Conservation (phyloP, 1,140 invertebrate genomes). For the Meloidogyne chitwoodi region DNA sequence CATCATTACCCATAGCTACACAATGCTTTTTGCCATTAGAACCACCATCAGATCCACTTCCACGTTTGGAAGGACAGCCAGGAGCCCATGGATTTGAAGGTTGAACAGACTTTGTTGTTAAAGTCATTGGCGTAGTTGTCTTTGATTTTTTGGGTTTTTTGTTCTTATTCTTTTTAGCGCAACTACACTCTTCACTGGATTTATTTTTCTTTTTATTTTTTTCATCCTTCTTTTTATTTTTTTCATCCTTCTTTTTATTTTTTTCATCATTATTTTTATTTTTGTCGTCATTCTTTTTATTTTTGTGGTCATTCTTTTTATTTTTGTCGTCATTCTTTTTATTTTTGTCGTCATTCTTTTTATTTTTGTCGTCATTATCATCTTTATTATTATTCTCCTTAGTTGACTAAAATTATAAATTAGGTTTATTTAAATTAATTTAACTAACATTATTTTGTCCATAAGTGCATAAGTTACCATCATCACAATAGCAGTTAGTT, state of each 20-base stretch:
- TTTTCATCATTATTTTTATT: neutral
- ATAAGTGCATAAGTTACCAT: neutral
- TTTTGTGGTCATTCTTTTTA: neutral
- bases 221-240: neutral
- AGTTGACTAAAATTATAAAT: neutral
- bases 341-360: neutral
- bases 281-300: neutral
- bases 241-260: neutral
- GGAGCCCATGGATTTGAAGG: neutral
- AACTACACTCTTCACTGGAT: neutral
- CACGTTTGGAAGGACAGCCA: neutral
- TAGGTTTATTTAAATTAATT: neutral
- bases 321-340: neutral
- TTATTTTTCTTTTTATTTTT: neutral
- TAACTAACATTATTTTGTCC: neutral
- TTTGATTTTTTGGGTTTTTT: neutral
- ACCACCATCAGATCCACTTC: neutral
- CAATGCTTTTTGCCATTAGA: neutral
- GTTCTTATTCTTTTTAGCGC: neutral
- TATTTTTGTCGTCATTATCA: neutral
- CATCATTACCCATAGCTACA: neutral
- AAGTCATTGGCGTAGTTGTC: neutral
- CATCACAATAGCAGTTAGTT: neutral
- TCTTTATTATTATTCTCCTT: neutral
- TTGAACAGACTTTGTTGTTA: neutral